Evolutionary conservation across 2,888 invertebrate species (phyloP).

Genomic region (Athalia rosae): DNA sequence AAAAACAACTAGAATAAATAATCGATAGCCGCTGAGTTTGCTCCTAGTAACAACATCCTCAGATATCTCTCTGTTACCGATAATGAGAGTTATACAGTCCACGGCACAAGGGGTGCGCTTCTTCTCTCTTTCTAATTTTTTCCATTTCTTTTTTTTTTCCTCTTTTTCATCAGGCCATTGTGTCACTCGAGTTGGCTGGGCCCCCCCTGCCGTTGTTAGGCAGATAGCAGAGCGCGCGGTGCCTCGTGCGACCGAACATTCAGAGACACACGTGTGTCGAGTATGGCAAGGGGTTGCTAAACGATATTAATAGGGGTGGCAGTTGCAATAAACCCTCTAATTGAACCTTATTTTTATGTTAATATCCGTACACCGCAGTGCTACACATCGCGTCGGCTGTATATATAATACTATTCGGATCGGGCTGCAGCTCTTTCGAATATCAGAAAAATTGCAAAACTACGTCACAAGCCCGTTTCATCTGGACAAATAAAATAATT

Average conservation of each 20-base stretch:
- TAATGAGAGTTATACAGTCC: too few species aligned
- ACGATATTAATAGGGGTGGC: slow-evolving; percentile 43
- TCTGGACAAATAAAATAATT: too few species aligned
- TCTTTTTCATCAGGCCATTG: slow-evolving; percentile 34
- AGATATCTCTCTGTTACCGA: slow-evolving; percentile 2
- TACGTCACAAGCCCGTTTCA: too few species aligned
- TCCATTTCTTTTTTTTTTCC: background rate
- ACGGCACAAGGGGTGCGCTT: background rate
- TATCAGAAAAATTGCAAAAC: too few species aligned
- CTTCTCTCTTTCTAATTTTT: background rate
- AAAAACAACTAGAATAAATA: background rate
- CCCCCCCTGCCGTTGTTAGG: slow-evolving; percentile 20
- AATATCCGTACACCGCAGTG: slow-evolving; percentile 23
- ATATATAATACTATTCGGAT: too few species aligned
- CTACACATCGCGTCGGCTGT: background rate
- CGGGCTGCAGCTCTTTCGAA: too few species aligned
- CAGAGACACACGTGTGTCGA: slow-evolving; percentile 38
- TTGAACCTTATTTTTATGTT: slow-evolving; percentile 40
- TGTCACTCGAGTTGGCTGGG: slow-evolving; percentile 26
- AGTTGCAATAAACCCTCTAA: slow-evolving; percentile 38
- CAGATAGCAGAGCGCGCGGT: slow-evolving; percentile 15
- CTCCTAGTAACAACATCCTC: background rate
- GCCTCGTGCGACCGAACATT: slow-evolving; percentile 41
- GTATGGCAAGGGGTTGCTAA: slow-evolving; percentile 36
- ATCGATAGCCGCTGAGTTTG: background rate